These are phyloP conservation scores for Alectura lathami DNA, from an alignment of 2,113 vertebrate species.

Conservation along the genomic window DNA sequence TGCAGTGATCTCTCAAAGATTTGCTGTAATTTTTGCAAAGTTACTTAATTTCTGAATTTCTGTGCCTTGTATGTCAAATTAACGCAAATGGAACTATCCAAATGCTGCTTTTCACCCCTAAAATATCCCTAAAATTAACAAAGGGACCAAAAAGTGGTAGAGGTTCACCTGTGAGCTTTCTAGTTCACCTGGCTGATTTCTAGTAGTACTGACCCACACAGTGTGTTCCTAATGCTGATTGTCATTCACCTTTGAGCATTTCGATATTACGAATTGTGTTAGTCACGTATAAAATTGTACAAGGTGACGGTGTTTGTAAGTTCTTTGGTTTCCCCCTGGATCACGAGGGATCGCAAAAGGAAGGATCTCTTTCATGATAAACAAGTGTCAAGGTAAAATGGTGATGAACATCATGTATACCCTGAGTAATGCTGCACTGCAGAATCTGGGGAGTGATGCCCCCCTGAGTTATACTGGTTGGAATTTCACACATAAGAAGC, in stretches of 20 bases:
- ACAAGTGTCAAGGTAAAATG: neutral
- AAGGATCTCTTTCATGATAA: neutral
- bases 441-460: neutral
- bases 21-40: neutral
- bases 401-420: neutral
- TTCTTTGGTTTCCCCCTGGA: neutral
- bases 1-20: neutral
- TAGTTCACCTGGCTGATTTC: neutral
- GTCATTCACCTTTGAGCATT: neutral
- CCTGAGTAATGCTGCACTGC: neutral
- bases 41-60: neutral
- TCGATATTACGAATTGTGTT: neutral
- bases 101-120: neutral
- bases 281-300: neutral
- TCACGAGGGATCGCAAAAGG: neutral
- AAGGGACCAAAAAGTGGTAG: neutral
- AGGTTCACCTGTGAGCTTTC: neutral
- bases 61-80: neutral
- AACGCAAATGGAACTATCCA: neutral
- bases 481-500: neutral
- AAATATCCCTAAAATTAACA: neutral
- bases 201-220: neutral
- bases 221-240: neutral
- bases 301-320: neutral
- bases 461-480: neutral